phyloP scores from a whole-genome alignment of 2,888 invertebrate species.

The Agapetus fuscipes region DNA sequence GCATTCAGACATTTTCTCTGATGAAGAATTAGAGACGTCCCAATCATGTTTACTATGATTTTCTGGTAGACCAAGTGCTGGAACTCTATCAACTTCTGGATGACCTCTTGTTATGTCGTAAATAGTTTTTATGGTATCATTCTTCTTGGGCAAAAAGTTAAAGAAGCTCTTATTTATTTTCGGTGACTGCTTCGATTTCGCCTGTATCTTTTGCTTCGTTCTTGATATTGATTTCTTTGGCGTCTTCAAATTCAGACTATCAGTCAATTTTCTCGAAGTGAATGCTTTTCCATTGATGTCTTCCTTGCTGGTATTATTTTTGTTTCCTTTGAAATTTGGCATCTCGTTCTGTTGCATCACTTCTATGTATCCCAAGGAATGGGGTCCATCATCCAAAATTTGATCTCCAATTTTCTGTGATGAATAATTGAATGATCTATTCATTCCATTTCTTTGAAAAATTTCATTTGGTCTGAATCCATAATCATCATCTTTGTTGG shows the following conservation, averaged over 20 bases:
- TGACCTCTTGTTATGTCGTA: slow-evolving; percentile 32
- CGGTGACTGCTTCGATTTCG: slow-evolving; percentile 26
- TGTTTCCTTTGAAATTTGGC: slow-evolving; percentile 16
- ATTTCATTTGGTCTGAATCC: slow-evolving; percentile 4
- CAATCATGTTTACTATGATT: slow-evolving; percentile 35
- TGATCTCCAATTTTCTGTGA: slow-evolving; percentile 41
- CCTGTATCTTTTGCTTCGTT: slow-evolving; percentile 38
- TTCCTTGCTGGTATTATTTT: slow-evolving; percentile 1
- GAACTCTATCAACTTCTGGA: slow-evolving; percentile 36
- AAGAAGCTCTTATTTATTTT: slow-evolving; percentile 26
- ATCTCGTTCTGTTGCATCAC: slow-evolving; percentile 28
- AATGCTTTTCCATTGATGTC: slow-evolving; percentile 33
- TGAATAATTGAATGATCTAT: slow-evolving; percentile 42
- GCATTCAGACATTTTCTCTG: slow-evolving; percentile 39
- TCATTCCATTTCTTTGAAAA: slow-evolving; percentile 42
- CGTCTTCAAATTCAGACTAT: slow-evolving; percentile 40
- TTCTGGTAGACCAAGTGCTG: slow-evolving; percentile 38
- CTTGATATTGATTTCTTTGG: slow-evolving; percentile 40
- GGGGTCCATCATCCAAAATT: slow-evolving; percentile 40
- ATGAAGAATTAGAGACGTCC: slow-evolving; percentile 38
- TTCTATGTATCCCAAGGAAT: slow-evolving; percentile 41
- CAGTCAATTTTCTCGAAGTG: slow-evolving; percentile 41
- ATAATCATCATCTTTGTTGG: slow-evolving; percentile 8
- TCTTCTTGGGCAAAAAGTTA: slow-evolving; percentile 35
- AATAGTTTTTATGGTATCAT: slow-evolving; percentile 26